Base-by-base conservation (phyloP, 2,797 vertebrate genomes). In the Rousettus madagascariensis region DNA sequence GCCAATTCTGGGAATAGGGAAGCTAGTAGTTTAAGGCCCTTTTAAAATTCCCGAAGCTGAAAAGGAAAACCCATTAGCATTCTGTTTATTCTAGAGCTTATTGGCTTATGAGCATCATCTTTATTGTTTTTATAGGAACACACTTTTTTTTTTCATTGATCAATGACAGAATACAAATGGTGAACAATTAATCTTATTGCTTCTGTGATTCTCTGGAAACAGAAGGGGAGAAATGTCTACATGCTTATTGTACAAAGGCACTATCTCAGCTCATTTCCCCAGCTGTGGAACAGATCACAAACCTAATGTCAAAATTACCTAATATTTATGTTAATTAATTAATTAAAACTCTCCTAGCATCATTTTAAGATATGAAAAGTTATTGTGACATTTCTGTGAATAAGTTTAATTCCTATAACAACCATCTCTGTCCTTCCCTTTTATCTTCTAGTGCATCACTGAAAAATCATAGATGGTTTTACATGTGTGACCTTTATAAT, bases 261-360 rank as follows among this genome's bases (percentile, higher is more conserved):
- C 17, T 59, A 51, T 41, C 49, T 89, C 80, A 66, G 90, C 51
- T 95, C 20, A 78, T 82, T 95, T 89, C 55, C 78, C 95, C 93
- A 97, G 93, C 95, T 96, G 85, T 86, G 74, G 65, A 91, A 79
- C 85, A 97, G 94, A 95, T 43, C 89, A 90, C 33, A 95, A 94
- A 84, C 13, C 30, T 95, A 51, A 4, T 83, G 91, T 93, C 57
- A 41, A 96, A 96, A 88, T 92, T 82, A 89, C 68, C 91, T 87
- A 88, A 84, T 83, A 49, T 49, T 68, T 84, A 89, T 88, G 90
- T 92, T 86, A 91, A 95, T 53, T 90, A 78, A 91, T 91, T 90
- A 61, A 93, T 95, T 96, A 90, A 92, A 96, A 96, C 91, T 80
- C 49, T 93, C 28, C 74, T 51, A 87, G 80, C 28, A 95, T 92